Percentiles rank a stretch among this genome's conserved stretches.
Evolutionary conservation across 2,797 vertebrate species (phyloP).

Genomic region (Manis javanica): DNA sequence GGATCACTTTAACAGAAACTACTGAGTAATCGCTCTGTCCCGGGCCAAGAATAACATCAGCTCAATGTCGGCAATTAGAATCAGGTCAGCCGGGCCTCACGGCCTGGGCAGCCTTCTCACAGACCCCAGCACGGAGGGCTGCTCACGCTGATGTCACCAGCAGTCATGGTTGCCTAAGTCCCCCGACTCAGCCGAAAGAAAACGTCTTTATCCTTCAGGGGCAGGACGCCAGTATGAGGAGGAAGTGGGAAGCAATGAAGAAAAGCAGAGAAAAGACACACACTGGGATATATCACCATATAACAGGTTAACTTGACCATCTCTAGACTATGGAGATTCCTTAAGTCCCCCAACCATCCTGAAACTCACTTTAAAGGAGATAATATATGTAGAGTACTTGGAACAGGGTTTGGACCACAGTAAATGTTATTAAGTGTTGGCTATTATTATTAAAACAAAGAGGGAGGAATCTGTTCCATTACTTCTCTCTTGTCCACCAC

Average conservation of each 20-base stretch:
- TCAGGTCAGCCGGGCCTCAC: conserved; percentile 82
- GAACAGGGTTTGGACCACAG: neutral
- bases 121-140: conserved; percentile 74
- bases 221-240: neutral
- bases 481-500: neutral
- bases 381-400: neutral
- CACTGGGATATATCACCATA: neutral
- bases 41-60: conserved; percentile 92
- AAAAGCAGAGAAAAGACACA: conserved; percentile 41
- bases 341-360: neutral
- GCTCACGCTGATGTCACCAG: conserved; percentile 85
- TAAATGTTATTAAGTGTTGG: neutral
- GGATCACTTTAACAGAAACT: conserved; percentile 91
- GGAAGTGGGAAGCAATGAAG: conserved; percentile 6
- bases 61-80: conserved; percentile 91
- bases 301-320: neutral
- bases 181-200: conserved; percentile 77
- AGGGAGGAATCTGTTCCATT: neutral
- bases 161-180: conserved; percentile 75
- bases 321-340: neutral
- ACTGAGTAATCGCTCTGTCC: conserved; percentile 88
- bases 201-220: neutral
- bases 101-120: conserved; percentile 73
- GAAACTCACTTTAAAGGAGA: neutral
- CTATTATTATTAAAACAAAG: neutral